Evolutionary conservation across 2,888 invertebrate species (phyloP).

Genomic region (Hypomecis punctinalis): DNA sequence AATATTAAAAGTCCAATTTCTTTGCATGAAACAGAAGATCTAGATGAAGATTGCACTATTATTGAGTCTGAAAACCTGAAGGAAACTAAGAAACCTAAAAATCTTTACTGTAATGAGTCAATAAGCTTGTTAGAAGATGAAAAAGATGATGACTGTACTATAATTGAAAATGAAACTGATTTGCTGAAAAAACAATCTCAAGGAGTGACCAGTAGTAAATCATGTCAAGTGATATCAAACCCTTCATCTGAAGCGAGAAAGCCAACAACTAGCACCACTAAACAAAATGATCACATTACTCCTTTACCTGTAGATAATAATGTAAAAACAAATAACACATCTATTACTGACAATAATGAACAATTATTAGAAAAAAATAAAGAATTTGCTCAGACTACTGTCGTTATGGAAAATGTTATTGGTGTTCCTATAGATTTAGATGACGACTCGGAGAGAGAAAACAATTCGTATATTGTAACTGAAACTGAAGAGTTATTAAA

Average conservation of each 20-base stretch:
- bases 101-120: background rate
- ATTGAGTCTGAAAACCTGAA: constrained; percentile 1
- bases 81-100: background rate
- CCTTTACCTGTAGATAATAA: constrained; percentile 24
- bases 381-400: too few species aligned
- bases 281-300: background rate
- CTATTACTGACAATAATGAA: background rate
- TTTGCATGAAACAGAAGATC: background rate
- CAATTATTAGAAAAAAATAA: too few species aligned
- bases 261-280: background rate
- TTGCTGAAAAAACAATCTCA: too few species aligned
- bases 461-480: too few species aligned
- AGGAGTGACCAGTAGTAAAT: too few species aligned
- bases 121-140: background rate
- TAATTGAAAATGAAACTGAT: background rate
- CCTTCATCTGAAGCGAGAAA: background rate
- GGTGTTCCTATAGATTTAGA: too few species aligned
- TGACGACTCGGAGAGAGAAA: too few species aligned
- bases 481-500: too few species aligned
- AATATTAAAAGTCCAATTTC: background rate
- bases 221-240: background rate
- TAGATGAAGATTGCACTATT: constrained; percentile 8
- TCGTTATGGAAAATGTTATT: too few species aligned
- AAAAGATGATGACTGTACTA: background rate
- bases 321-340: constrained; percentile 17